Percentiles rank a stretch among this genome's conserved stretches.
Evolutionary conservation across 2,113 vertebrate species (phyloP).

Genomic region (Carassius gibelio): DNA sequence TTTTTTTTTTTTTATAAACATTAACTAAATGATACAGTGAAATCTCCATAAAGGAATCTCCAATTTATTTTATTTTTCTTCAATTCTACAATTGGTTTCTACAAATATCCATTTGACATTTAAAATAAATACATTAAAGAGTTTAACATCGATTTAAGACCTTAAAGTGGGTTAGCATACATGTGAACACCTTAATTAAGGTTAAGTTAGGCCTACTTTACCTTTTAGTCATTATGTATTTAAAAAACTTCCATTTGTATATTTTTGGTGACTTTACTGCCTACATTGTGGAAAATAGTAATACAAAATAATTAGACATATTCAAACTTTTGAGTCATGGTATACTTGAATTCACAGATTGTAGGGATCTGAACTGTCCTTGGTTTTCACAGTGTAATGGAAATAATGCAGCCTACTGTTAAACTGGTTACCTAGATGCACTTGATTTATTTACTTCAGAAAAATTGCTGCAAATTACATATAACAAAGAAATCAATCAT

Average conservation of each 20-base stretch:
- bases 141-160: too few species aligned
- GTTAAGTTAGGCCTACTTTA: not conserved
- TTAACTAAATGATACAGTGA: too few species aligned
- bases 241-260: not conserved
- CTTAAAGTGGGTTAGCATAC: not conserved
- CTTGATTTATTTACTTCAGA: not conserved
- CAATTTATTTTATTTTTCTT: not conserved
- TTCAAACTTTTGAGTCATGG: not conserved
- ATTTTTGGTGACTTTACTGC: not conserved
- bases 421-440: not conserved
- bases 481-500: not conserved
- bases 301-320: not conserved
- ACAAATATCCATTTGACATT: not conserved
- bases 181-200: not conserved
- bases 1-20: too few species aligned
- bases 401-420: not conserved
- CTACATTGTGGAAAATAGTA: not conserved
- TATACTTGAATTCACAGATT: not conserved
- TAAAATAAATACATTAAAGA: not conserved
- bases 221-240: not conserved
- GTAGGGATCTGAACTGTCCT: too few species aligned
- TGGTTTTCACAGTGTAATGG: not conserved
- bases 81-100: not conserved
- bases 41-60: not conserved
- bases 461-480: not conserved